phyloP scores from a whole-genome alignment of 2,797 vertebrate species.

The Knipowitschia caucasica region DNA sequence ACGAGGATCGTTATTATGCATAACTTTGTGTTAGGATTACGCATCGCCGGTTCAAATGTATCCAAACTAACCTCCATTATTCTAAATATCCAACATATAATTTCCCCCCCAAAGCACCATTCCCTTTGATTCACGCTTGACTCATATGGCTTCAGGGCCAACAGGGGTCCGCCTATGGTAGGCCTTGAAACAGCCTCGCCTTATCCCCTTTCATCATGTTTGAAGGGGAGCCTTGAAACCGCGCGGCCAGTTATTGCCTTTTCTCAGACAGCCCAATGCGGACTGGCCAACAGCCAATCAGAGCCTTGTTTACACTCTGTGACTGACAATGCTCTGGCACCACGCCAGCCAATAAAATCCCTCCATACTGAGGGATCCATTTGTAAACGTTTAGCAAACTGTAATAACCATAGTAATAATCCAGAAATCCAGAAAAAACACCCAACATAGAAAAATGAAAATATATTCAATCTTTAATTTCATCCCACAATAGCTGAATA shows the following conservation, averaged over 20 bases:
- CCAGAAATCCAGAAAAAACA: conserved; percentile 39
- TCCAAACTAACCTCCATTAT: conserved; percentile 72
- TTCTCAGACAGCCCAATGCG: conserved; percentile 85
- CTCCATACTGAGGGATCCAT: conserved; percentile 50
- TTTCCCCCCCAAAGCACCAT: conserved; percentile 72
- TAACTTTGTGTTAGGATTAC: conserved; percentile 41
- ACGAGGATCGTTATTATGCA: conserved; percentile 48
- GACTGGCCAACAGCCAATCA: conserved; percentile 96
- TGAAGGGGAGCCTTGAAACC: conserved; percentile 89
- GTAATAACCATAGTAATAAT: conserved; percentile 58
- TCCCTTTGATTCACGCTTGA: conserved; percentile 89
- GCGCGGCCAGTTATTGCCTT: conserved; percentile 90
- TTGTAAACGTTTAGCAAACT: conserved; percentile 67
- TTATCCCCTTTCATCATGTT: conserved; percentile 93
- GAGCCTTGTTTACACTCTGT: conserved; percentile 96
- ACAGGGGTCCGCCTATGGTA: conserved; percentile 82
- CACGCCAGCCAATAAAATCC: conserved; percentile 79
- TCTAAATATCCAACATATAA: conserved; percentile 75
- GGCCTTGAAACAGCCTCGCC: conserved; percentile 87
- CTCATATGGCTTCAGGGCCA: conserved; percentile 85
- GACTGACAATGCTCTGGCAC: conserved; percentile 88
- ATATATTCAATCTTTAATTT: not conserved
- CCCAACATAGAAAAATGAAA: conserved; percentile 26
- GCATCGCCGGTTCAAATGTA: conserved; percentile 52
- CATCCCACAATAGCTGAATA: not conserved